Evolutionary conservation across 2,113 vertebrate species (phyloP).

Genomic region (Semnornis frantzii): DNA sequence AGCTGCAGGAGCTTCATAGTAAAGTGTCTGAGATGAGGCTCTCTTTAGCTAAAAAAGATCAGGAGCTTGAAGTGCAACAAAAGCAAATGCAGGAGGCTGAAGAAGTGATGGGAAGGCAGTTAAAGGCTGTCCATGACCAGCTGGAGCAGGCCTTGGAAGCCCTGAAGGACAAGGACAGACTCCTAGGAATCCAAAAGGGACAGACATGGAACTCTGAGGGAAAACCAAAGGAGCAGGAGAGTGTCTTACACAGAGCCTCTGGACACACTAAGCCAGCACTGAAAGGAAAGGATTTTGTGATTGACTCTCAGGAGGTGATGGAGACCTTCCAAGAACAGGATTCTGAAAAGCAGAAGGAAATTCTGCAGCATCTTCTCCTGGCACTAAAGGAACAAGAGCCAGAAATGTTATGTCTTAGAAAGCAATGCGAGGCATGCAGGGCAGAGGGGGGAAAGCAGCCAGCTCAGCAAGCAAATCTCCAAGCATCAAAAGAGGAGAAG

Average conservation of each 20-base stretch:
- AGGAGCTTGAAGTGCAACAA: constrained; percentile 56
- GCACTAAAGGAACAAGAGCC: constrained; percentile 46
- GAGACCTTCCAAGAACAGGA: constrained; percentile 45
- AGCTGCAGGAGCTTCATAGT: constrained; percentile 63
- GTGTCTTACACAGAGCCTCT: constrained; percentile 17
- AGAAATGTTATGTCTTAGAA: constrained; percentile 49
- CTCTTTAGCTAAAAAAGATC: constrained; percentile 61
- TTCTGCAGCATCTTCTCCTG: constrained; percentile 51
- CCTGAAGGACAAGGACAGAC: constrained; percentile 55
- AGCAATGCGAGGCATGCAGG: constrained; percentile 24
- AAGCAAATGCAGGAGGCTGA: constrained; percentile 52
- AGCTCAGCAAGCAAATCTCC: constrained; percentile 25
- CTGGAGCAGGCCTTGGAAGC: constrained; percentile 55
- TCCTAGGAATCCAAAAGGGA: constrained; percentile 46
- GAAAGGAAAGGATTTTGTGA: constrained; percentile 30
- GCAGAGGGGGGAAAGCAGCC: constrained; percentile 28
- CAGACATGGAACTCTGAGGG: constrained; percentile 31
- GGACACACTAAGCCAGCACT: background rate
- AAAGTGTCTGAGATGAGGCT: constrained; percentile 51
- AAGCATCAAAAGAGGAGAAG: constrained; percentile 35
- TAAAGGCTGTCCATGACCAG: constrained; percentile 38
- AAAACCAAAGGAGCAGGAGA: background rate
- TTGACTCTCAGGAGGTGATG: constrained; percentile 48
- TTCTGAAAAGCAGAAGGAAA: constrained; percentile 44
- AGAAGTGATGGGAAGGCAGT: constrained; percentile 26